Percentiles rank a stretch among this genome's conserved stretches.
Evolutionary conservation across 2,113 vertebrate species (phyloP).

Genomic region (Lagopus leucura): DNA sequence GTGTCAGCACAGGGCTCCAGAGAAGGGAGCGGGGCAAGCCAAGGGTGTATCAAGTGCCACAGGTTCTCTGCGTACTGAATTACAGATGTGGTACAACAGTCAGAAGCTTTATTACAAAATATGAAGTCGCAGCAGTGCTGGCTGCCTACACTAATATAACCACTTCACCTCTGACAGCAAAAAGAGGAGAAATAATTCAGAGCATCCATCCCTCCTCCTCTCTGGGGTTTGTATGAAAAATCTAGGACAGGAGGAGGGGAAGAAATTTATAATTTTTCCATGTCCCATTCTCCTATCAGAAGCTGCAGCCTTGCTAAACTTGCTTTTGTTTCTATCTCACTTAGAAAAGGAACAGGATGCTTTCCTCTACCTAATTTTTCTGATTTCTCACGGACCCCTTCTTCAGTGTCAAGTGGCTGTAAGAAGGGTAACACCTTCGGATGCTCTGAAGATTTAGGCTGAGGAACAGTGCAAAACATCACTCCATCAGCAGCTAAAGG

Average conservation of each 20-base stretch:
- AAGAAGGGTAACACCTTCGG: rapidly evolving
- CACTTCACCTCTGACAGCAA: neutral
- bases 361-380: neutral
- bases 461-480: neutral
- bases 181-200: neutral
- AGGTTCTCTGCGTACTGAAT: neutral
- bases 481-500: neutral
- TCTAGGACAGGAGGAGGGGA: neutral
- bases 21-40: neutral
- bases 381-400: neutral
- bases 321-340: rapidly evolving
- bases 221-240: neutral
- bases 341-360: neutral
- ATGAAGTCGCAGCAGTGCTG: neutral
- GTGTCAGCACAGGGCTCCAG: neutral
- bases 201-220: neutral
- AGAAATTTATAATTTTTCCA: neutral
- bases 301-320: neutral
- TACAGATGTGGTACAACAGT: neutral
- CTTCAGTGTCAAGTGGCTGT: rapidly evolving
- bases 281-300: neutral
- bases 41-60: rapidly evolving
- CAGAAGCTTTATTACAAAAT: neutral
- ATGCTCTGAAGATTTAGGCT: neutral
- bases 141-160: neutral